phyloP scores from a whole-genome alignment of 2,113 vertebrate genomes.

The Spheniscus mendiculus region DNA sequence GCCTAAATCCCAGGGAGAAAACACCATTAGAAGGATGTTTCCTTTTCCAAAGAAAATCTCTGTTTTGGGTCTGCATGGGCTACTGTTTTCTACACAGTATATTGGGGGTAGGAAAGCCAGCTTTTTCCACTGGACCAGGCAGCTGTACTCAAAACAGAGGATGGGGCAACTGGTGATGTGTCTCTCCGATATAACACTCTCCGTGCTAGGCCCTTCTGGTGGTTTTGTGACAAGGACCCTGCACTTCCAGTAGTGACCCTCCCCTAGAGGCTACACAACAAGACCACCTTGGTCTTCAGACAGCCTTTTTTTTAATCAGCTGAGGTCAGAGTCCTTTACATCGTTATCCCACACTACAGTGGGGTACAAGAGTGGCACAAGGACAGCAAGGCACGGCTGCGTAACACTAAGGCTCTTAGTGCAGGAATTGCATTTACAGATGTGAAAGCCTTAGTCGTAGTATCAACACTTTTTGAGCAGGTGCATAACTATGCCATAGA shows the following conservation, averaged over 20 bases:
- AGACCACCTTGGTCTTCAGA: neutral
- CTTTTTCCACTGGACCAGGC: neutral
- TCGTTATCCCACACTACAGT: fast-evolving
- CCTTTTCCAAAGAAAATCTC: neutral
- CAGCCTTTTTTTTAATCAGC: neutral
- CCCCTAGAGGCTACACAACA: neutral
- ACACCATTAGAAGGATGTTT: neutral
- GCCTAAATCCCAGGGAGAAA: neutral
- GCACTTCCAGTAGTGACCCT: neutral
- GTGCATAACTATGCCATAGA: neutral
- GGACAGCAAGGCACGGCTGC: neutral
- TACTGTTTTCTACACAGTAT: neutral
- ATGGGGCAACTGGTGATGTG: neutral
- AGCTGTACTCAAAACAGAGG: neutral
- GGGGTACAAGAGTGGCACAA: fast-evolving
- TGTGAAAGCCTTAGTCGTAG: neutral
- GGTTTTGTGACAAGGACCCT: neutral
- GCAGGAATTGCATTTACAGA: neutral
- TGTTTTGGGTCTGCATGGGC: neutral
- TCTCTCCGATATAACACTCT: neutral
- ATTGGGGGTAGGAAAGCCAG: fast-evolving
- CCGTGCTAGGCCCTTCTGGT: neutral
- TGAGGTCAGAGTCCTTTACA: neutral
- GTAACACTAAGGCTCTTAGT: neutral
- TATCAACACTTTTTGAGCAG: constrained; percentile 3